Evolutionary conservation across 1,140 invertebrate genomes (phyloP).

Genomic region (Caenorhabditis inopinata): DNA sequence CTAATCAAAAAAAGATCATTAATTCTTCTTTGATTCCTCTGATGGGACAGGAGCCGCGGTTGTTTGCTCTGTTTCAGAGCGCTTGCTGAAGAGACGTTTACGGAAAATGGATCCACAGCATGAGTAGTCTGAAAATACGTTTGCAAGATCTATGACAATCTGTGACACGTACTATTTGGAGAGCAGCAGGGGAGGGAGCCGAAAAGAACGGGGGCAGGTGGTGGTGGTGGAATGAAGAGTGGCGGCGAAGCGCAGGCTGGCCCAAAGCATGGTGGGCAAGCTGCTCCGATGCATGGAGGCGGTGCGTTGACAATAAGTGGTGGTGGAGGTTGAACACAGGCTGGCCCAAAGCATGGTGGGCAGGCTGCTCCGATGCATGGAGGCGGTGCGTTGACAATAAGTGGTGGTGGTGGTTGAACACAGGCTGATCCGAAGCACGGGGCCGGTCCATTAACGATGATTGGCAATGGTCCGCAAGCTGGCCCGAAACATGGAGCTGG

Average conservation of each 20-base stretch:
- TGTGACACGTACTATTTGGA: background rate
- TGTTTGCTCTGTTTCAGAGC: background rate
- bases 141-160: background rate
- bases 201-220: conserved; percentile 1
- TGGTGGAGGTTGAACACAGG: background rate
- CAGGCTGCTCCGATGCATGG: background rate
- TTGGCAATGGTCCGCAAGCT: no score
- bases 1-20: background rate
- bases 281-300: no score
- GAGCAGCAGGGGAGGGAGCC: conserved; percentile 8
- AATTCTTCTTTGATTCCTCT: background rate
- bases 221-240: conserved; percentile 5
- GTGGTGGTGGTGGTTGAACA: background rate
- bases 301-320: background rate
- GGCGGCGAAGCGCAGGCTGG: background rate
- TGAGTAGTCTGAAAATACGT: background rate
- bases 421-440: background rate
- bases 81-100: conserved; percentile 22
- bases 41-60: background rate
- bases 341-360: background rate
- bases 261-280: conserved; percentile 3
- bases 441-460: no score
- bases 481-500: no score
- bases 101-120: conserved; percentile 21
- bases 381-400: background rate